Conservation (phyloP, 1,140 invertebrate genomes). For the Choristoneura fumiferana region DNA sequence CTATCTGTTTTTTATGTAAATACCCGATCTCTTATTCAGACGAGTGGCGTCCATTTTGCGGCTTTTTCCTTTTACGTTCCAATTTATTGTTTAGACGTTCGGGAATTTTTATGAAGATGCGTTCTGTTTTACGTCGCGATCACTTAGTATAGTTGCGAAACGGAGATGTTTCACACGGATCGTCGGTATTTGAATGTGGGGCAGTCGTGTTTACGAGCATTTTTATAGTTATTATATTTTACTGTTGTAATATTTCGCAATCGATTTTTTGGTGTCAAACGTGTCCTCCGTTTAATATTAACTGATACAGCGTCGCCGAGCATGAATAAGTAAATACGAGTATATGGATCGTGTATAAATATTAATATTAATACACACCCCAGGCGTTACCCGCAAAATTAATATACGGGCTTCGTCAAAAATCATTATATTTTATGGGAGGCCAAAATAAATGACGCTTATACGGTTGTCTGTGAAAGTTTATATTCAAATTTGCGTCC, state of each 20-base stretch:
- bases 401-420: constrained; percentile 69
- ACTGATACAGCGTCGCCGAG: constrained; percentile 4
- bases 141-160: constrained; percentile 5
- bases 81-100: constrained; percentile 37
- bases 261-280: not conserved
- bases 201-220: not conserved
- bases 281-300: constrained; percentile 38
- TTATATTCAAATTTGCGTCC: constrained; percentile 75
- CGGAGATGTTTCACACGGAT: not conserved
- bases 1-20: constrained; percentile 78
- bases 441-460: constrained; percentile 73
- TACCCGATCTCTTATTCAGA: constrained; percentile 63
- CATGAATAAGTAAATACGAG: constrained; percentile 16
- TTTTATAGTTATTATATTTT: constrained; percentile 9
- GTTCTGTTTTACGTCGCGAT: not conserved
- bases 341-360: constrained; percentile 9
- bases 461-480: constrained; percentile 65
- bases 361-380: constrained; percentile 16
- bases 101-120: constrained; percentile 33
- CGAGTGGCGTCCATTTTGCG: constrained; percentile 54
- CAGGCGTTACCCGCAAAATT: constrained; percentile 55
- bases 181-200: constrained; percentile 2
- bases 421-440: constrained; percentile 76
- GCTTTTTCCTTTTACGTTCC: constrained; percentile 42
- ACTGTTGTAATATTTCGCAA: not conserved